Base-by-base conservation (phyloP, 2,797 vertebrate species). In the Bradypus variegatus region DNA sequence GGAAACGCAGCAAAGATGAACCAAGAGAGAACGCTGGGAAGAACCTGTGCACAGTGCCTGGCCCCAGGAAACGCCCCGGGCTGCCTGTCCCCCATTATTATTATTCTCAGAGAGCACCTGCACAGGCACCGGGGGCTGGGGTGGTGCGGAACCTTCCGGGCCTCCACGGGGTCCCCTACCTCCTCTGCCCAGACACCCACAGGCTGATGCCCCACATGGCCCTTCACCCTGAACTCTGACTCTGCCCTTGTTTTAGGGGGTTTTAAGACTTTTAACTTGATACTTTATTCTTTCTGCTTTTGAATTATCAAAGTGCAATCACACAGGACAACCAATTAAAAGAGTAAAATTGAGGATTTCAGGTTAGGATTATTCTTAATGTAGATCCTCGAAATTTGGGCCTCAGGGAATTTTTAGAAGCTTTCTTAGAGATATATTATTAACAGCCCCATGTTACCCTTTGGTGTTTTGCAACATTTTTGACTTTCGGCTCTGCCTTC, bases 201-300 rank as follows among this genome's bases (percentile, higher is more conserved):
- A 5, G 38, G 50, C 76, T 41, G 27, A 15, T 73, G 41, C 41
- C 25, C 29, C 62, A 23, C 10, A 3, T 1, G 2, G 27, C 38
- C 50, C 29, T 60, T 75, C 8, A 4, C 21, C 45, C 64, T 16
- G 23, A 2, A 10, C 16, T 38, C 58, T 16, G 33, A 8, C 19
- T 23, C 19, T 15, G 70, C 14, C 6, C 53, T 72, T 4, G 1
- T 50, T 69, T 65, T 15, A n/a, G 15, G 14, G 65, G 65, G 33
- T 67, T 67, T 64, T n/a, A 80, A 80, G 73, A 80, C 55, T 86
- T 82, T 70, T 41, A 73, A 78, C 84, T 80, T 31, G 38, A 14
- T 85, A 8, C 13, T 81, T 83, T 10, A 65, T 48, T 87, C 73
- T 72, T 90, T 41, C 53, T 90, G 45, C 58, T 75, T 89, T 85